A percentile compares a stretch with the other conserved stretches of the same genome.
These are phyloP conservation scores for Romanomermis culicivorax DNA, from an alignment of 2,888 invertebrate genomes.

Conservation along the genomic window DNA sequence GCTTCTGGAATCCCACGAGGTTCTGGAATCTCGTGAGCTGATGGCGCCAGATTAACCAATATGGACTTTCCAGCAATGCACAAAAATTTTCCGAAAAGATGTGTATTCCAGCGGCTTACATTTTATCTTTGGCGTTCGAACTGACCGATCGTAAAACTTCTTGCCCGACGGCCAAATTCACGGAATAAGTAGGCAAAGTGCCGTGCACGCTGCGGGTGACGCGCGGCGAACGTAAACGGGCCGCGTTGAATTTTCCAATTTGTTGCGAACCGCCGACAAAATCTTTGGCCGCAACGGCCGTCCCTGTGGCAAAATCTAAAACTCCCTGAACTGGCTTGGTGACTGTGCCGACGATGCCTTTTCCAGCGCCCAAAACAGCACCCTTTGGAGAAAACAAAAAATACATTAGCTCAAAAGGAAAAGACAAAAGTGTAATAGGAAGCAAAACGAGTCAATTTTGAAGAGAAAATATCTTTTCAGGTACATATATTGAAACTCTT, in stretches of 20 bases:
- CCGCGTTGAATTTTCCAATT: background rate
- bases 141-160: slow-evolving; percentile 17
- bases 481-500: no score
- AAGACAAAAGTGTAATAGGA: slow-evolving; percentile 1
- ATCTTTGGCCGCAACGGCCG: slow-evolving; percentile 72
- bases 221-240: slow-evolving; percentile 47
- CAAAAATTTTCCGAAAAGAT: no score
- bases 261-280: slow-evolving; percentile 22
- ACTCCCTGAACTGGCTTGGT: slow-evolving; percentile 89
- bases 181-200: slow-evolving; percentile 57
- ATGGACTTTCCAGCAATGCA: no score
- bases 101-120: no score
- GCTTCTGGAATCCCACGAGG: no score
- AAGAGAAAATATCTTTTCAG: background rate
- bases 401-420: background rate
- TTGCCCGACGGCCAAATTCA: slow-evolving; percentile 28
- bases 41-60: no score
- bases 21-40: no score
- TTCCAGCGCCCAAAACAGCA: slow-evolving; percentile 63
- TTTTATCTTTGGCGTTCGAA: slow-evolving; percentile 16
- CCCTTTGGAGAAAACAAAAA: no score
- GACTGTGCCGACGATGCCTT: slow-evolving; percentile 78
- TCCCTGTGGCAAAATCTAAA: slow-evolving; percentile 74
- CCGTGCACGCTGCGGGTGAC: slow-evolving; percentile 57
- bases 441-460: background rate